phyloP scores from a whole-genome alignment of 2,888 invertebrate species.

The Nomada ruficornis region DNA sequence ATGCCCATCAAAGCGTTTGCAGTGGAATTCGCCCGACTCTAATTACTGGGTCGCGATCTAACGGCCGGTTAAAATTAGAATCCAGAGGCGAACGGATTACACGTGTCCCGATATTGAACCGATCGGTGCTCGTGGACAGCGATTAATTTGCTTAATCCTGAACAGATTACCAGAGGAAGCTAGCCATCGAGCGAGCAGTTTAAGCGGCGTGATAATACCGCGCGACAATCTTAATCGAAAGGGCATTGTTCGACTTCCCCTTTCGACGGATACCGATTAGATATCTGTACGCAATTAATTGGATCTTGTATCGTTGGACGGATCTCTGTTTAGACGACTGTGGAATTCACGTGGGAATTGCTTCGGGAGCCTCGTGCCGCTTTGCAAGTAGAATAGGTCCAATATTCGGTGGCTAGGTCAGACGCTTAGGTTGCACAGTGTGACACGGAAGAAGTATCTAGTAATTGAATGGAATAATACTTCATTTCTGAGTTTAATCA shows the following conservation, averaged over 20 bases:
- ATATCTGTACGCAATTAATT: conserved; percentile 43
- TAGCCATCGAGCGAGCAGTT: conserved; percentile 15
- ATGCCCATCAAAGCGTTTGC: conserved; percentile 49
- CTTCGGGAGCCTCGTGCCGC: neutral
- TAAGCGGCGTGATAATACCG: conserved; percentile 34
- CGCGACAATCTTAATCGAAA: conserved; percentile 57
- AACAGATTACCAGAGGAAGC: conserved; percentile 47
- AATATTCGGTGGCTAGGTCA: neutral
- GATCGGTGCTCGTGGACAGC: conserved; percentile 36
- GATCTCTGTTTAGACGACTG: neutral
- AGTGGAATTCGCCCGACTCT: conserved; percentile 43
- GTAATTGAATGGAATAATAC: too few species aligned
- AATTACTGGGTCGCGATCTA: conserved; percentile 40
- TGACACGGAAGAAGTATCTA: neutral
- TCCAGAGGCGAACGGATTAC: conserved; percentile 43
- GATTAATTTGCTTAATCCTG: conserved; percentile 62
- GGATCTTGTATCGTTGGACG: conserved; percentile 7
- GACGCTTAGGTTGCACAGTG: neutral
- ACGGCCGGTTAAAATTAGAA: conserved; percentile 48
- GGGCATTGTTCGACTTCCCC: conserved; percentile 28
- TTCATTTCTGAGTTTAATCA: too few species aligned
- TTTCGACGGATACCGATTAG: neutral
- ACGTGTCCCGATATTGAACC: conserved; percentile 57
- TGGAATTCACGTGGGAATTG: neutral
- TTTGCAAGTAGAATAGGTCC: neutral